A percentile compares a stretch with the other conserved stretches of the same genome.
Conservation (phyloP, 2,113 vertebrate genomes). For the Psittacus erithacus region DNA sequence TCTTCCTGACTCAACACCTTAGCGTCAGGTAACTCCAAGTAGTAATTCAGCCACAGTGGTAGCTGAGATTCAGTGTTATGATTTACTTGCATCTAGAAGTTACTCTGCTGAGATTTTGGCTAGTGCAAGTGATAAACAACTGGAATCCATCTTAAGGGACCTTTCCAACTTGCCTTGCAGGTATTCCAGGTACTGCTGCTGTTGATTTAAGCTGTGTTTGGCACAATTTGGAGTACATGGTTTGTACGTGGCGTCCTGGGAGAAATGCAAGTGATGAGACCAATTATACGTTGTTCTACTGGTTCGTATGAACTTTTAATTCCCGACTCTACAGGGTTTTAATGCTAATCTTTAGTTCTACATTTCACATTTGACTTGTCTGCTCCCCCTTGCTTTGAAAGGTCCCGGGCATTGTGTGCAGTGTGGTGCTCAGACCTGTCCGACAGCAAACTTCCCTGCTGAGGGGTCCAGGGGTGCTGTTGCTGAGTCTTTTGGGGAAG, state of each 20-base stretch:
- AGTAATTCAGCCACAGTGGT: neutral
- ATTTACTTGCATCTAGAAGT: neutral
- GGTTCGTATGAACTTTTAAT: conserved; percentile 37
- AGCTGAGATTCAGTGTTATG: neutral
- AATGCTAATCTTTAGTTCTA: neutral
- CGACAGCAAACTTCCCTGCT: neutral
- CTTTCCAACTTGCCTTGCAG: conserved; percentile 40
- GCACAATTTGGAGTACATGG: conserved; percentile 49
- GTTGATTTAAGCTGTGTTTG: conserved; percentile 54
- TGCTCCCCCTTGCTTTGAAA: neutral
- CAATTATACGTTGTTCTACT: conserved; percentile 55
- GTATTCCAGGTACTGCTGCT: conserved; percentile 52
- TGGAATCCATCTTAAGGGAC: neutral
- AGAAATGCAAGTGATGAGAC: neutral
- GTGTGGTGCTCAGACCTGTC: neutral
- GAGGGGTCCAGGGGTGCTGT: neutral
- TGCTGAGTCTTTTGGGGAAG: neutral
- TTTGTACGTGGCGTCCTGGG: conserved; percentile 56
- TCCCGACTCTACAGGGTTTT: neutral
- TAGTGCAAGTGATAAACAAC: neutral
- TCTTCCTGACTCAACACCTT: neutral
- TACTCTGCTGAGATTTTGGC: neutral
- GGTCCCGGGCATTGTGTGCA: neutral
- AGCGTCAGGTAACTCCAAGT: neutral
- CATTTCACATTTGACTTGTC: neutral